These are phyloP conservation scores for Neopipo cinnamomea DNA, from an alignment of 2,113 vertebrate species.

Conservation along the genomic window DNA sequence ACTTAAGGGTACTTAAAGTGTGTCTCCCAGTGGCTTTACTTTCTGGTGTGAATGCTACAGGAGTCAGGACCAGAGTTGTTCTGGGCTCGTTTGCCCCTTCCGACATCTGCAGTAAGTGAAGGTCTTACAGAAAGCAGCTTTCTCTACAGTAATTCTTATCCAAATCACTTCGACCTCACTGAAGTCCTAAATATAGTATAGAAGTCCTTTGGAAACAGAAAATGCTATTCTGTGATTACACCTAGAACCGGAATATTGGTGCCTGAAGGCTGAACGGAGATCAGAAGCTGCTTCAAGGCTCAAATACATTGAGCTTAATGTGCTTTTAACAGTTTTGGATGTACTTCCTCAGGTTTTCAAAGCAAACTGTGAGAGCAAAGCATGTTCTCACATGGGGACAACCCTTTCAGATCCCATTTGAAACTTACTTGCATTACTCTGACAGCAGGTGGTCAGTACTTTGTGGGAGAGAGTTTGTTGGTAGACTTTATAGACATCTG, in stretches of 20 bases:
- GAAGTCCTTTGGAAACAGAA: not conserved
- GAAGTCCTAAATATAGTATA: not conserved
- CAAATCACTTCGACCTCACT: not conserved
- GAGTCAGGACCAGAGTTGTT: not conserved
- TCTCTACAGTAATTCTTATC: not conserved
- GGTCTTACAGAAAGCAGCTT: not conserved
- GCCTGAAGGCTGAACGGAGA: not conserved
- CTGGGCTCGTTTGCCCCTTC: not conserved
- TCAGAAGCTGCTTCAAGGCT: not conserved
- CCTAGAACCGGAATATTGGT: not conserved
- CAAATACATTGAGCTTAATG: not conserved
- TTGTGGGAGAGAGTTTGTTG: not conserved
- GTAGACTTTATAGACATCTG: not conserved
- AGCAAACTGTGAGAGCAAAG: not conserved
- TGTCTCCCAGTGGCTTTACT: not conserved
- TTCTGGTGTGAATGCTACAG: not conserved
- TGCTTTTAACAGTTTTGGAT: not conserved
- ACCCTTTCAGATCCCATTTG: not conserved
- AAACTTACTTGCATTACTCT: not conserved
- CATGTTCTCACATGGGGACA: not conserved
- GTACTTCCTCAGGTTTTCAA: not conserved
- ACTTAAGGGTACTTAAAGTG: not conserved
- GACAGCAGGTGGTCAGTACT: not conserved
- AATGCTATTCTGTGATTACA: not conserved
- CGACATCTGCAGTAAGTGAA: not conserved